These are phyloP conservation scores for Excalfactoria chinensis DNA, from an alignment of 2,113 vertebrate genomes.

Conservation along the genomic window DNA sequence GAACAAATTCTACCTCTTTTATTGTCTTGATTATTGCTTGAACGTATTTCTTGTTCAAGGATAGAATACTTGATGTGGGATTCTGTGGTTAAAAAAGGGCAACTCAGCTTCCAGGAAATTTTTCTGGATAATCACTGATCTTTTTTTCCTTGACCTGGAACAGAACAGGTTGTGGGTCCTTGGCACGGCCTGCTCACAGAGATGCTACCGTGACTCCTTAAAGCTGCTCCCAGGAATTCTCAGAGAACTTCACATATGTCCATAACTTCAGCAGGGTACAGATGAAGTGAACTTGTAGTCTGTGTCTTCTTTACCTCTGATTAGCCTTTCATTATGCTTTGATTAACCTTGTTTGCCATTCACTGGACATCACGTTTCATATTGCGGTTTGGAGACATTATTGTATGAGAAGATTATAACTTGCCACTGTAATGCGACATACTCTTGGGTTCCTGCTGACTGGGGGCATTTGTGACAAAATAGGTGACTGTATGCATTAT, in stretches of 20 bases:
- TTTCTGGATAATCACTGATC: not conserved
- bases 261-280: not conserved
- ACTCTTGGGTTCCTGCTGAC: not conserved
- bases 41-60: not conserved
- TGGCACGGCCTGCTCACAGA: not conserved
- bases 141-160: not conserved
- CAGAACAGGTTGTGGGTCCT: not conserved
- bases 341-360: not conserved
- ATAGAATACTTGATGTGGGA: not conserved
- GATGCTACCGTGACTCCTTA: fast-evolving
- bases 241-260: not conserved
- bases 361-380: not conserved
- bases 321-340: not conserved
- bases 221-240: not conserved
- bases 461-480: not conserved
- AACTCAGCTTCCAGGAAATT: not conserved
- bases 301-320: not conserved
- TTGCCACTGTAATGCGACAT: not conserved
- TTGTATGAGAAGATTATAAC: not conserved
- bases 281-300: not conserved
- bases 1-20: not conserved
- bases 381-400: not conserved
- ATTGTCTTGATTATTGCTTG: not conserved
- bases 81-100: not conserved
- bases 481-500: not conserved